Evolutionary conservation across 2,797 vertebrate genomes (phyloP).

Genomic region (Pseudotriccus pelzelni): DNA sequence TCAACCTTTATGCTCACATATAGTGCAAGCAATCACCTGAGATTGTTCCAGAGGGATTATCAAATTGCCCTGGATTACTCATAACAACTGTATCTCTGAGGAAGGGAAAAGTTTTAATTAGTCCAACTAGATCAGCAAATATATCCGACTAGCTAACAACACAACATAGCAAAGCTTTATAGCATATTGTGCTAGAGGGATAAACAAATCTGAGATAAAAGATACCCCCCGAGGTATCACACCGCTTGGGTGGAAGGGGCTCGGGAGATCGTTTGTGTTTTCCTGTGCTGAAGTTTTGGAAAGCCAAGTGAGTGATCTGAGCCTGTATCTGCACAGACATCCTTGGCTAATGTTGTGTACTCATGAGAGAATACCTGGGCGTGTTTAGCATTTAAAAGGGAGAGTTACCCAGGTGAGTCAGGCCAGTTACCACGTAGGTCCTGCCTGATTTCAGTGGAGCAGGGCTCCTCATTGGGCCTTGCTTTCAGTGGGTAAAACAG

Average conservation of each 20-base stretch:
- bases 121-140: neutral
- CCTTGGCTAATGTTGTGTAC: neutral
- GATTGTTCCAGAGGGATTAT: neutral
- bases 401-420: neutral
- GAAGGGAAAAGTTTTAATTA: conserved; percentile 51
- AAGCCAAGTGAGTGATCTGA: neutral
- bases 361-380: neutral
- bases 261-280: neutral
- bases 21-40: neutral
- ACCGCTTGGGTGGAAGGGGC: neutral
- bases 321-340: neutral
- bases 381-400: neutral
- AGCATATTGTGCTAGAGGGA: neutral
- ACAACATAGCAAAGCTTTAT: neutral
- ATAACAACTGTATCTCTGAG: neutral
- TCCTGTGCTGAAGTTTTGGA: neutral
- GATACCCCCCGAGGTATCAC: neutral
- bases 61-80: neutral
- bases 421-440: neutral
- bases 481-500: neutral
- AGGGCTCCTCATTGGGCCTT: neutral
- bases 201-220: conserved; percentile 37
- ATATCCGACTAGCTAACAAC: neutral
- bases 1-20: neutral
- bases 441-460: neutral